Base-by-base conservation (phyloP, 2,797 vertebrate species). In the Graptemys geographica region DNA sequence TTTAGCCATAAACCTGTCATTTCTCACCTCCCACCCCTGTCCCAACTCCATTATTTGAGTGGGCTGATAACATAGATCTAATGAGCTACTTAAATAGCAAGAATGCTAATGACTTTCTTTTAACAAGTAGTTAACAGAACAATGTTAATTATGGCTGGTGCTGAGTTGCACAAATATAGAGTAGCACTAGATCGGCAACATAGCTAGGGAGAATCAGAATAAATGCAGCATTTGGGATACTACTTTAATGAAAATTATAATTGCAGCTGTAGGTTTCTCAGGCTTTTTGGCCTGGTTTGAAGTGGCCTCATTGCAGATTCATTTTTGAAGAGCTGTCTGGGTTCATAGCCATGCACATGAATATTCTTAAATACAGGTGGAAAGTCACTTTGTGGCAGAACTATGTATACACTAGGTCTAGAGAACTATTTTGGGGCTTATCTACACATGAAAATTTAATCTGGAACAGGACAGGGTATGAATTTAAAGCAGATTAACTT, bases 41-140 rank as follows among this genome's bases (percentile, higher is more conserved):
- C n/a, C 80, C 89, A 49, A 27, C 81, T 86, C 90, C 90, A 52
- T 88, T 31, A 8, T 44, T 41, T 33, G 65, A 92, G 85, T 33
- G 87, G 80, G 78, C 5, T 87, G 87, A 87, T 92, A 93, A 95
- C 90, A 90, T 37, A 72, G 91, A 83, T 86, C 89, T 96, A 89
- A 94, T 84, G 93, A 96, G 94, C 93, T 94, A 25, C 88, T 94
- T 94, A 87, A 92, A 85, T 91, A 91, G 78, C 57, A 78, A 82
- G 91, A 89, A 90, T 92, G 91, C 72, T 95, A 93, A 96, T 87
- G 72, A 84, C 86, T 83, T 97, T 94, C 86, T 79, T 91, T 94
- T 94, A 94, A 88, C 84, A 87, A 81, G 91, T 21, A 94, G 84
- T 90, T 96, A 94, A 47, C 69, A 83, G 87, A 92, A 78, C 86